Evolutionary conservation across 2,797 vertebrate genomes (phyloP).

Genomic region (Neosilurus mollespiculum): DNA sequence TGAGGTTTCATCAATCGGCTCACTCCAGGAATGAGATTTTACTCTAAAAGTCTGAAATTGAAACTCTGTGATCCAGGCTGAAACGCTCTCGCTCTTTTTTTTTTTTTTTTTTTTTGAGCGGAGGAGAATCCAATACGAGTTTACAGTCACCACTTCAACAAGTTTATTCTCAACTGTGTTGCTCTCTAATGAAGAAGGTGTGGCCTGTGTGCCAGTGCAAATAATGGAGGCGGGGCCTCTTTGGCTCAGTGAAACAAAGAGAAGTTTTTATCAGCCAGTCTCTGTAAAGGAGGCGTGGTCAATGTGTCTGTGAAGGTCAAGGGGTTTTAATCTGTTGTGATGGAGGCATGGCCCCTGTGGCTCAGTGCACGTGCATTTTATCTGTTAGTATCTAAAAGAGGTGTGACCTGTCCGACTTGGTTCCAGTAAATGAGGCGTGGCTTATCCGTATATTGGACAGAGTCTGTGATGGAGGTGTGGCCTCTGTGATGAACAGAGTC

Average conservation of each 20-base stretch:
- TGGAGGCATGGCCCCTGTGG: no score
- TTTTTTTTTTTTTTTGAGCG: neutral
- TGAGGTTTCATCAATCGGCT: conserved; percentile 7
- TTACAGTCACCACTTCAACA: neutral
- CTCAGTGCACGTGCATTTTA: no score
- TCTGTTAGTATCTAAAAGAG: neutral
- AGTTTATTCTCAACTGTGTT: neutral
- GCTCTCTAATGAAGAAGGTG: neutral
- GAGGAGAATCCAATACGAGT: neutral
- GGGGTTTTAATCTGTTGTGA: no score
- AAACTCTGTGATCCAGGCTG: neutral
- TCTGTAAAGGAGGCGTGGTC: no score
- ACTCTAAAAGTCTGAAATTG: neutral
- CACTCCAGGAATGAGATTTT: neutral
- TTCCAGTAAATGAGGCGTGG: neutral
- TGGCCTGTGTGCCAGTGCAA: neutral
- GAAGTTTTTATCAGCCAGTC: no score
- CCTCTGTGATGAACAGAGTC: no score
- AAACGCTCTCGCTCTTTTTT: neutral
- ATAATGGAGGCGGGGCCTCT: no score
- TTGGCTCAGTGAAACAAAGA: no score
- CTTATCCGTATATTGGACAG: neutral
- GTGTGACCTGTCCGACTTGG: neutral
- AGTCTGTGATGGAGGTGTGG: neutral
- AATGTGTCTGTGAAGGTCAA: no score